Conservation (phyloP, 2,888 invertebrate species). For the Eretmocerus hayati region DNA sequence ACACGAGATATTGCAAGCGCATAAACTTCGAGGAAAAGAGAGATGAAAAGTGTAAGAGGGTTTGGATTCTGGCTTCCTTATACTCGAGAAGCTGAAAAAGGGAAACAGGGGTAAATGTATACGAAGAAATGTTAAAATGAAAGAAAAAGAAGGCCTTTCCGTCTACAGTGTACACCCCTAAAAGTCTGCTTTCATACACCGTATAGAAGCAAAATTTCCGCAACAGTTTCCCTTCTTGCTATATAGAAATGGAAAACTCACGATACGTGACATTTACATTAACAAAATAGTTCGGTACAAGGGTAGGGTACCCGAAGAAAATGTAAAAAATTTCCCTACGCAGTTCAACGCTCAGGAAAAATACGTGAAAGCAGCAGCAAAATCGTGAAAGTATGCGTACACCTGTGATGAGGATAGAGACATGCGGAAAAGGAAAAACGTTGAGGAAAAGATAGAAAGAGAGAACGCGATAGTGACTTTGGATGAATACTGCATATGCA, state of each 20-base stretch:
- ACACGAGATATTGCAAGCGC: background rate
- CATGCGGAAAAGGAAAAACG: background rate
- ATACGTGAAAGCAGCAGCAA: background rate
- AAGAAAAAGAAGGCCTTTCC: no score
- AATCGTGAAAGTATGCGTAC: background rate
- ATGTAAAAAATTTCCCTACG: no score
- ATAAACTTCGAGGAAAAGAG: background rate
- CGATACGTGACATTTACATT: slow-evolving; percentile 16
- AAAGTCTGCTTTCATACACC: no score
- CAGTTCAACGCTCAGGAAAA: background rate
- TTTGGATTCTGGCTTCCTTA: no score
- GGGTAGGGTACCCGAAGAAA: background rate
- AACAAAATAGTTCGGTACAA: background rate
- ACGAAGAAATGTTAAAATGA: no score
- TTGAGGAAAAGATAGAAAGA: background rate
- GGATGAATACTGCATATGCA: slow-evolving; percentile 5
- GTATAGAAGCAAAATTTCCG: no score
- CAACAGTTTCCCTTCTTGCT: no score
- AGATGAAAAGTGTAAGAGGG: no score
- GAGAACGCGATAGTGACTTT: background rate
- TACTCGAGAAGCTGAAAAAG: no score
- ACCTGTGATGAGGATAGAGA: slow-evolving; percentile 13
- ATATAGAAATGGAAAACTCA: background rate
- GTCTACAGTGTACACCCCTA: no score
- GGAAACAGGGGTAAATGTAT: no score